Evolutionary conservation across 1,140 invertebrate genomes (phyloP).

Genomic region (Monomorium pharaonis): DNA sequence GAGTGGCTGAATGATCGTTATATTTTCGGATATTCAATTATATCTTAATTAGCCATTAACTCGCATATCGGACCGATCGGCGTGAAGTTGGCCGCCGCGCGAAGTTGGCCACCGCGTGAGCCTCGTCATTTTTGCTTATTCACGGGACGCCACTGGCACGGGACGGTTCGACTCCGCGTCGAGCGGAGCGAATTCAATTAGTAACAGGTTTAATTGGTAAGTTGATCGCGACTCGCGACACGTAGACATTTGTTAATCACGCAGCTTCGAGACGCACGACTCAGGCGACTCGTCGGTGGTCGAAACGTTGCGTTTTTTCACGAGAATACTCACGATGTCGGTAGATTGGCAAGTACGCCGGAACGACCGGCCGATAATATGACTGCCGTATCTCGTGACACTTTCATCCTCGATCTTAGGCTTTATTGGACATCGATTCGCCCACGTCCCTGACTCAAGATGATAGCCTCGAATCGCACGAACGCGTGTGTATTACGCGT

Average conservation of each 20-base stretch:
- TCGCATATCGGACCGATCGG: not conserved
- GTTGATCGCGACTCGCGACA: not conserved
- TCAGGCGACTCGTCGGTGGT: not conserved
- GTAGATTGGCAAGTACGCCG: not conserved
- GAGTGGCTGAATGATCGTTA: not conserved
- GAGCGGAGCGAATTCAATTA: not conserved
- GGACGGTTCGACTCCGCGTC: not conserved
- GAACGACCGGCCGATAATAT: no score
- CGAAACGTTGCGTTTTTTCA: not conserved
- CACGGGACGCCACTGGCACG: not conserved
- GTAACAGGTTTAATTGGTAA: not conserved
- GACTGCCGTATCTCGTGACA: no score
- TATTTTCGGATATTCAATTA: not conserved
- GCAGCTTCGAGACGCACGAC: not conserved
- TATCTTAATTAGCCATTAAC: slow-evolving; percentile 7
- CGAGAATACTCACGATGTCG: not conserved
- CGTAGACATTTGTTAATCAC: not conserved
- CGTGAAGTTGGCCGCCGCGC: not conserved
- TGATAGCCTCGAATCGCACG: not conserved
- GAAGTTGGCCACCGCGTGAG: not conserved
- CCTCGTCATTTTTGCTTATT: not conserved
- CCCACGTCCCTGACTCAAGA: not conserved
- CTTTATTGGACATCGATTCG: not conserved
- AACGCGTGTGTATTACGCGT: not conserved
- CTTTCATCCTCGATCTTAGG: not conserved